Evolutionary conservation across 2,888 invertebrate genomes (phyloP), one percentile per base, ranked within the genome.

Genomic region (Xylota sylvarum): DNA sequence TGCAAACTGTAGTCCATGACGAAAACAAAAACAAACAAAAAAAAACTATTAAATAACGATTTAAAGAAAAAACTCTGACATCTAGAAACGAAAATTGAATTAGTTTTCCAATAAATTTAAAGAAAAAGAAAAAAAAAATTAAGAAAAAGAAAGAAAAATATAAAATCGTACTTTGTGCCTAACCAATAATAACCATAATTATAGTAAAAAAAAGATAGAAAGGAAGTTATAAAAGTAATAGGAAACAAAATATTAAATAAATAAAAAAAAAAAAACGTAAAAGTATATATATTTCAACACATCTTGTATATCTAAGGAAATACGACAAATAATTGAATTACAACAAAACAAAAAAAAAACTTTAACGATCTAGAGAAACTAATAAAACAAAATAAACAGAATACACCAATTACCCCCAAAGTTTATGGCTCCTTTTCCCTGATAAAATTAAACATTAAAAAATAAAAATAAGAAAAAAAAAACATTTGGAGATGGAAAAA

Each of bases 81-180:
- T 60, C 60, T 77, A 56, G 67, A 67, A 40, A 72, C 46, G 52
- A 58, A 70, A 40, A 69, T 40, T 50, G 55, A 76, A 76, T 60
- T 72, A 76, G 76, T 76, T 80, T 76, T 60, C 46, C 65, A 87
- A 74, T 78, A 88, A 78, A 58, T 50, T 43, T 50, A 2, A 50
- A 58, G 46, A 35, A 10, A 80, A 73, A 48, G 60, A 27, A 60
- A 88, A 52, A 43, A 60, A 19, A 89, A n/a, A n/a, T n/a, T n/a
- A 50, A 58, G 46, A 35, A 10, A 80, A 73, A 48, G 60, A 27
- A 60, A 88, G 43, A 43, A 60, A 86, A 89, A 88, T 84, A 89
- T 79, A 74, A 89, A 89, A 88, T 88, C 87, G 88, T 90, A 89
- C 92, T 90, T 91, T 91, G 92, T 91, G 92, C 91, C 91, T 91